Evolutionary conservation across 1,140 invertebrate genomes (phyloP), one percentile per base, ranked within the genome.

Genomic region (Planococcus citri): DNA sequence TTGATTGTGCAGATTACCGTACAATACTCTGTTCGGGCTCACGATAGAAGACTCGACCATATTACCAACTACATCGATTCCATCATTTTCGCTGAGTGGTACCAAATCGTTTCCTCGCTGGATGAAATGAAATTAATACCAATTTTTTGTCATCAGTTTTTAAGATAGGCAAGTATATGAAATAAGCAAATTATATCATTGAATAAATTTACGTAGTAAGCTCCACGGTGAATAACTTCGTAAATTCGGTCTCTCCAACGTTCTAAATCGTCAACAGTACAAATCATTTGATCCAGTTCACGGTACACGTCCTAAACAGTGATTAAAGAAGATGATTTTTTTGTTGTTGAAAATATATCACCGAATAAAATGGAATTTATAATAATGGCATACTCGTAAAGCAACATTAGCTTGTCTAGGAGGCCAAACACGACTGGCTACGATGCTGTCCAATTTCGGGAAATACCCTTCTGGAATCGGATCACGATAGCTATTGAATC

Each of bases 51-150:
- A 81, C 77, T 93, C 91, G 72, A 93, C 81, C 70, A 92, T 83
- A 75, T 92, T 89, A 8, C 90, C 90, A 1, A 94, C 78, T 27
- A 87, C 80, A 73, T 94, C 88, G 69, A 93, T 92, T 9, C 90
- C 91, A 0, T 80, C 83, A 1, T 79, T 77, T 74, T 90, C 88
- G 58, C 83, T 84, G 24, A 91, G 74, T 0, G 76, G 74, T 9
- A 87, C 75, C 0, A 64, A 64, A 25, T 24, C 25, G 60, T 24
- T 64, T 64, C 60, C 60, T 6, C 25, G 9, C 60, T 64, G n/a
- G n/a, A n/a, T n/a, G n/a, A n/a, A n/a, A n/a, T n/a, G n/a, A n/a
- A n/a, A n/a, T n/a, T n/a, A n/a, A n/a, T n/a, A n/a, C n/a, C n/a
- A n/a, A n/a, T n/a, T n/a, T n/a, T n/a, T n/a, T n/a, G n/a, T n/a